phyloP scores from a whole-genome alignment of 2,888 invertebrate genomes.

The Drosophila maculinotata region DNA sequence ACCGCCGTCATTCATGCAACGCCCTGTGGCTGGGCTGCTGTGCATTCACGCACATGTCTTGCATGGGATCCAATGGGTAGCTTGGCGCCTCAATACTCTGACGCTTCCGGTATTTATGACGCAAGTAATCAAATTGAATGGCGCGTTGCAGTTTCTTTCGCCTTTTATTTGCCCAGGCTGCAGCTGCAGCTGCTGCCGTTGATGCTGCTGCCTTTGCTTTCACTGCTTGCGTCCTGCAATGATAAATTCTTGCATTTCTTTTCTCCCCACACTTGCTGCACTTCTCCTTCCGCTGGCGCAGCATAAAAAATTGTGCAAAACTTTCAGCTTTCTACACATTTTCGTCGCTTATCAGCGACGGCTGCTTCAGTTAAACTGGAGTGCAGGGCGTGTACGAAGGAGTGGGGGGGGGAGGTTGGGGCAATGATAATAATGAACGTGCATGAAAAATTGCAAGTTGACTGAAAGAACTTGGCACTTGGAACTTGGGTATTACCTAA shows the following conservation, averaged over 20 bases:
- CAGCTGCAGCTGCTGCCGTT: constrained; percentile 22
- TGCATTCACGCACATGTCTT: constrained; percentile 64
- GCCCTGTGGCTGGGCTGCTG: constrained; percentile 19
- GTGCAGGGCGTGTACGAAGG: background rate
- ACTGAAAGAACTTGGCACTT: constrained; percentile 68
- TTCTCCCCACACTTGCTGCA: constrained; percentile 26
- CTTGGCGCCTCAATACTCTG: constrained; percentile 77
- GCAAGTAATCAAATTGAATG: constrained; percentile 81
- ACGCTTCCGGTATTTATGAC: constrained; percentile 80
- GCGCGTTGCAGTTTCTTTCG: constrained; percentile 72
- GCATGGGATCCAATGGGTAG: constrained; percentile 6
- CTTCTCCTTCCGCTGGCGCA: constrained; percentile 35
- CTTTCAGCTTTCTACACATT: constrained; percentile 81
- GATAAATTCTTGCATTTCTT: constrained; percentile 69
- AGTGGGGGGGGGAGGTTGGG: background rate
- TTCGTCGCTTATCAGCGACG: constrained; percentile 76
- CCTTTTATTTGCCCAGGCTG: constrained; percentile 70
- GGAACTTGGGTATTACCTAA: constrained; percentile 73
- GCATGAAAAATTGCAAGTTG: constrained; percentile 79
- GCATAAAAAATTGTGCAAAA: constrained; percentile 78
- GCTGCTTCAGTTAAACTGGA: constrained; percentile 70
- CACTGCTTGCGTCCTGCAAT: constrained; percentile 48
- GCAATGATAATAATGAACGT: constrained; percentile 79
- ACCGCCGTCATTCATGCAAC: constrained; percentile 77
- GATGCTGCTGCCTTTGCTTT: constrained; percentile 14